Evolutionary conservation across 2,113 vertebrate species (phyloP), one percentile per base, ranked within the genome.

Genomic region (Oenanthe oenanthe): DNA sequence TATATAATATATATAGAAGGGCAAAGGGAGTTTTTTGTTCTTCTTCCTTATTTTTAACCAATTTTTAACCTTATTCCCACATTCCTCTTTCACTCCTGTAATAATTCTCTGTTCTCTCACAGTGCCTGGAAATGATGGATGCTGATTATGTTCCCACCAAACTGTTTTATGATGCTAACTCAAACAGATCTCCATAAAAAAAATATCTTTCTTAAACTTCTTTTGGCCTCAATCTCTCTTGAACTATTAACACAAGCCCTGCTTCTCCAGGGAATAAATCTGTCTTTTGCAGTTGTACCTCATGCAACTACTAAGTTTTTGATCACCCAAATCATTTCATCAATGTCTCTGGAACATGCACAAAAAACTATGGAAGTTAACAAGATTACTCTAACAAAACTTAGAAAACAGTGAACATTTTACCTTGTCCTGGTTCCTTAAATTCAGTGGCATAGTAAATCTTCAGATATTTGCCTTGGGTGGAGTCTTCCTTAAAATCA

Each of bases 371-470:
- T 0, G 2, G 12, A 71, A 67, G 26, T 85, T 71, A 76, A 45
- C 63, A 90, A 76, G 36, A 34, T 72, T 61, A 80, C 6, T 45
- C 38, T 12, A 84, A 13, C 53, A 60, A 60, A 82, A 75, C 5
- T 34, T 34, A 72, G 40, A 63, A 82, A 86, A 57, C 5, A 72
- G 17, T 31, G 21, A 94, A 93, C 38, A 57, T 31, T 75, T 82
- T 97, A 98, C 98, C 97, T 97, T 96, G 77, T 13, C 20, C 20
- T 43, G 91, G 76, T 18, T 56, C 80, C 88, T 93, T 92, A 93
- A 96, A 92, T 74, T 62, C 62, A 51, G 74, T 48, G 57, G 51
- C 19, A 75, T 53, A 88, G 73, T 80, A 58, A 61, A n/a, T 48
- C 45, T 92, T 96, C 53, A 81, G 89, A 56, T 21, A 87, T 29